Percentiles rank a stretch among this genome's conserved stretches.
Evolutionary conservation across 2,888 invertebrate genomes (phyloP).

Genomic region (Phortica okadai): DNA sequence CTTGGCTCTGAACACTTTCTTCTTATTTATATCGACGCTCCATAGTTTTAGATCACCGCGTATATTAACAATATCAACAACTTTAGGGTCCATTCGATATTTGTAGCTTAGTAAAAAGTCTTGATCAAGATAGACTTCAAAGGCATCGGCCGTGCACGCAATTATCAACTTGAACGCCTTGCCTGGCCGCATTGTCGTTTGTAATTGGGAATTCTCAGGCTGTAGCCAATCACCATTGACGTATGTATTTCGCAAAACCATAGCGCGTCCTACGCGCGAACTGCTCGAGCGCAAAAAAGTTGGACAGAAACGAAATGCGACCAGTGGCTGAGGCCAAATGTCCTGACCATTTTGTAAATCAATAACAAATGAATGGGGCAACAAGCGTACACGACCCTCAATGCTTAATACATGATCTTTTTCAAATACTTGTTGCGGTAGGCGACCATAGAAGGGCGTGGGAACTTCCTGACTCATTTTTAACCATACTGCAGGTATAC

Average conservation of each 20-base stretch:
- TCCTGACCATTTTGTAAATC: slow-evolving; percentile 82
- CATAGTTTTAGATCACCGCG: slow-evolving; percentile 83
- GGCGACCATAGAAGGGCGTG: slow-evolving; percentile 73
- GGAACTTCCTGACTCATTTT: slow-evolving; percentile 42
- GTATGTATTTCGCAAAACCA: slow-evolving; percentile 83
- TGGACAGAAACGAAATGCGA: slow-evolving; percentile 85
- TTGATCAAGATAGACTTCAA: slow-evolving; percentile 76
- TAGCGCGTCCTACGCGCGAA: slow-evolving; percentile 76
- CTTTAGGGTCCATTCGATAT: slow-evolving; percentile 78
- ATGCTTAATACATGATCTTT: slow-evolving; percentile 78
- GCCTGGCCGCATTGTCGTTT: slow-evolving; percentile 65
- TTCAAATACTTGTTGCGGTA: slow-evolving; percentile 67
- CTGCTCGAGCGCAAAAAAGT: slow-evolving; percentile 77
- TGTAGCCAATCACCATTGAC: slow-evolving; percentile 75
- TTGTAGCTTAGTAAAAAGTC: slow-evolving; percentile 81
- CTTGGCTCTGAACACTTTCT: neutral
- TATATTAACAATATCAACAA: slow-evolving; percentile 81
- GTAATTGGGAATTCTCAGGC: slow-evolving; percentile 57
- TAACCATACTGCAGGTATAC: slow-evolving; percentile 22
- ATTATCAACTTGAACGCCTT: slow-evolving; percentile 65
- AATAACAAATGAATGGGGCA: slow-evolving; percentile 84
- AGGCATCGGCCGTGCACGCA: slow-evolving; percentile 53
- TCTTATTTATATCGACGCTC: slow-evolving; percentile 44
- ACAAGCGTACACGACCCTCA: slow-evolving; percentile 81
- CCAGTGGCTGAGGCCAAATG: slow-evolving; percentile 84